Evolutionary conservation across 2,113 vertebrate species (phyloP), one percentile per base, ranked within the genome.

Genomic region (Crotophaga sulcirostris): DNA sequence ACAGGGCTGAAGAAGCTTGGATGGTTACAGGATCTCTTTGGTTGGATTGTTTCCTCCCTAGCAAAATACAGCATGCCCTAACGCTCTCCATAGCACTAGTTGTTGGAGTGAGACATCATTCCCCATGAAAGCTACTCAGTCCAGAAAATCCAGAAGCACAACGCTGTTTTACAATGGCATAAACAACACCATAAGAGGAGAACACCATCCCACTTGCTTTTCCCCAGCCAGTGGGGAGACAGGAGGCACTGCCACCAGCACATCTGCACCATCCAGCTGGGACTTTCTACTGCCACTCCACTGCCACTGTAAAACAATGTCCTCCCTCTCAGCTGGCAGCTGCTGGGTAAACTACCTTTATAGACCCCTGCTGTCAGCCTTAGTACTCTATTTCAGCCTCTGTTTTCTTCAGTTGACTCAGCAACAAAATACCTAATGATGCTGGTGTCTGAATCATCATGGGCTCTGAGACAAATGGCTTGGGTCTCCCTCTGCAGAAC

Each of bases 351-450:
- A 51, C 45, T 34, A 20, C 45, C 11, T 44, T 69, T 66, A 69
- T 1, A 77, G 31, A 76, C 24, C 20, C 33, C 28, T 5, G 3
- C 40, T 90, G n/a, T n/a, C 81, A 64, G 4, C 38, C n/a, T 34
- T 19, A 13, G 54, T 84, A 49, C 47, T 78, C 73, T 64, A 5
- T 44, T 36, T 15, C 31, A 82, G 79, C 26, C 29, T 91, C 63
- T 1, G 3, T 67, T 84, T 93, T 52, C 60, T 45, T 89, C 25
- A 67, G 29, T 18, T 75, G 70, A 34, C 36, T 79, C 80, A 81
- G 58, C 52, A 84, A 56, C 74, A 90, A 94, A 89, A 68, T 9
- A 72, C 45, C 54, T 86, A 83, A 68, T 28, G 26, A 89, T 75
- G 60, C n/a, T 24, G 52, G 7, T 86, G 62, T 54, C 74, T 78